Conservation (phyloP, 1,140 invertebrate species). For the Drosophila setifemur region DNA sequence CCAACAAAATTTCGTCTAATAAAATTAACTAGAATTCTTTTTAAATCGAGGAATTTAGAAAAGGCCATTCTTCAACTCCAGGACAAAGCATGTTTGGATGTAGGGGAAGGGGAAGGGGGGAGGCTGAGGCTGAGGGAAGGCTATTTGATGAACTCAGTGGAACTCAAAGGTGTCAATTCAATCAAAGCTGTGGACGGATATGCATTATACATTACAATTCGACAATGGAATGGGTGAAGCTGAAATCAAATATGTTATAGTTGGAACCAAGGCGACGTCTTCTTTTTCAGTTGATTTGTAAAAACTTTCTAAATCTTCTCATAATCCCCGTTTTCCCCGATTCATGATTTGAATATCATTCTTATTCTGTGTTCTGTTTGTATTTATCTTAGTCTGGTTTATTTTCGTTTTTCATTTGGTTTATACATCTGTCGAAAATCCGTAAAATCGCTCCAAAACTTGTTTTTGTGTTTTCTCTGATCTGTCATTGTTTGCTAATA, state of each 20-base stretch:
- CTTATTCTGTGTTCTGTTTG: slow-evolving; percentile 22
- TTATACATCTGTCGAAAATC: slow-evolving; percentile 76
- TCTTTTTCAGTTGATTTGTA: slow-evolving; percentile 10
- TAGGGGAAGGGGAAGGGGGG: background rate
- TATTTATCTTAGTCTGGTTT: slow-evolving; percentile 47
- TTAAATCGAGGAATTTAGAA: slow-evolving; percentile 21
- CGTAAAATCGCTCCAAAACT: slow-evolving; percentile 78
- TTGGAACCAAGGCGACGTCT: slow-evolving; percentile 10
- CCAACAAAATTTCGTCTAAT: slow-evolving; percentile 67
- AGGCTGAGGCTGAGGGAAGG: background rate
- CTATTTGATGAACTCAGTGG: slow-evolving; percentile 11
- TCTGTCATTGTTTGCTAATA: slow-evolving; percentile 57
- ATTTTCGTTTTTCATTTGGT: slow-evolving; percentile 49
- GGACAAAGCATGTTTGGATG: slow-evolving; percentile 8
- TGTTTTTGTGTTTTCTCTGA: slow-evolving; percentile 52
- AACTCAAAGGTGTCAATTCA: slow-evolving; percentile 26
- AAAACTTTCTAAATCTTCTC: slow-evolving; percentile 45
- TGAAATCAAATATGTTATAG: slow-evolving; percentile 19
- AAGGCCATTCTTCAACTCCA: slow-evolving; percentile 26
- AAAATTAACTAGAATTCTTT: slow-evolving; percentile 72
- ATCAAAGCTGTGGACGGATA: slow-evolving; percentile 74
- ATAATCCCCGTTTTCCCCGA: background rate
- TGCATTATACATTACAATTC: slow-evolving; percentile 58
- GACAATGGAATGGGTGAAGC: slow-evolving; percentile 20
- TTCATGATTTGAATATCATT: background rate